Percentiles rank a stretch among this genome's conserved stretches.
Conservation (phyloP, 2,888 invertebrate species). For the Ophion slaviceki region DNA sequence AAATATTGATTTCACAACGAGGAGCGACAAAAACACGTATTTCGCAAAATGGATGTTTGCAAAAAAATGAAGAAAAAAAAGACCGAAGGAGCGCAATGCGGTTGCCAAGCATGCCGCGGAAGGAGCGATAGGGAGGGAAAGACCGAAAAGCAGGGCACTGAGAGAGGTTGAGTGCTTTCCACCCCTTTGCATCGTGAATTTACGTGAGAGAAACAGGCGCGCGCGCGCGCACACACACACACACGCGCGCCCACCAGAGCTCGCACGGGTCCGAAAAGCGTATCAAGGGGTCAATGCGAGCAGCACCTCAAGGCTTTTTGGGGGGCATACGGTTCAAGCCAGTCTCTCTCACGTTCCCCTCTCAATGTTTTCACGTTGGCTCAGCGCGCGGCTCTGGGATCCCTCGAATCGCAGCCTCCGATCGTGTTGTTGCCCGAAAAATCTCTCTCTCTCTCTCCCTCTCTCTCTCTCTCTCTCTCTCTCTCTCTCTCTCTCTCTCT, state of each 20-base stretch:
- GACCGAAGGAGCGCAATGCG: slow-evolving; percentile 62
- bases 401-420: slow-evolving; percentile 10
- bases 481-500: too few relatives aligned
- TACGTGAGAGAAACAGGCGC: slow-evolving; percentile 35
- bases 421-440: slow-evolving; percentile 32
- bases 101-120: slow-evolving; percentile 56
- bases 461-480: too few relatives aligned
- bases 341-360: slow-evolving; percentile 28
- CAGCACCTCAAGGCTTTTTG: slow-evolving; percentile 30
- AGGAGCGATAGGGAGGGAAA: slow-evolving; percentile 33
- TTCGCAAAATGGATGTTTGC: slow-evolving; percentile 49
- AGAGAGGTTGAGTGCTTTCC: slow-evolving; percentile 56
- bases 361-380: slow-evolving; percentile 57
- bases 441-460: neutral
- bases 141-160: slow-evolving; percentile 53
- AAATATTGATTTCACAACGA: slow-evolving; percentile 61
- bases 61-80: slow-evolving; percentile 39
- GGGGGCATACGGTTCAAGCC: slow-evolving; percentile 21
- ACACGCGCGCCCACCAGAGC: neutral
- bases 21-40: slow-evolving; percentile 21
- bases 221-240: slow-evolving; percentile 4
- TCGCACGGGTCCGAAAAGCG: slow-evolving; percentile 46
- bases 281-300: slow-evolving; percentile 53
- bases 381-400: slow-evolving; percentile 51
- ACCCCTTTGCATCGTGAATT: slow-evolving; percentile 45